phyloP scores from a whole-genome alignment of 2,113 vertebrate genomes.

The Dendropsophus ebraccatus region DNA sequence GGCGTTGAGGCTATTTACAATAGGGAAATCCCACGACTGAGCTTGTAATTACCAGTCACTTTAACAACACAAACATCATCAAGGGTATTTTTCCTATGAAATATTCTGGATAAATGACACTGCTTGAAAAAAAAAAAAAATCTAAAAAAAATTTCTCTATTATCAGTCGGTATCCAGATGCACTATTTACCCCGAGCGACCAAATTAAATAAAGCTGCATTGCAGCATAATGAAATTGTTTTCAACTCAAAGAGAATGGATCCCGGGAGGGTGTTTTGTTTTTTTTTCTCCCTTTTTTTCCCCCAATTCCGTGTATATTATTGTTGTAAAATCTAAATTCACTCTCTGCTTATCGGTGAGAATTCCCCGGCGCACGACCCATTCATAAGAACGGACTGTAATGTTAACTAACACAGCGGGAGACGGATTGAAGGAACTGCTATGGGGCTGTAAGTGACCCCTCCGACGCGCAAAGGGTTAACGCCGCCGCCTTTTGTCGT shows the following conservation, averaged over 20 bases:
- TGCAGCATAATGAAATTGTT: neutral
- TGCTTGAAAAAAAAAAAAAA: neutral
- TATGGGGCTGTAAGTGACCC: neutral
- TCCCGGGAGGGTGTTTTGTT: neutral
- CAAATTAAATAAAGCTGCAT: neutral
- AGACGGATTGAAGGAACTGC: neutral
- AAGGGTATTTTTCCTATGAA: slow-evolving; percentile 19
- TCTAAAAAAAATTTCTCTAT: neutral
- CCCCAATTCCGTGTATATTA: neutral
- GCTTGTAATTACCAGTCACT: slow-evolving; percentile 15
- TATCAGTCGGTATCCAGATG: slow-evolving; percentile 26
- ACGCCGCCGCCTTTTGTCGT: neutral
- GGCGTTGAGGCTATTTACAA: neutral
- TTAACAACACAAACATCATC: neutral
- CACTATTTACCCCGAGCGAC: neutral
- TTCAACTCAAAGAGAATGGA: neutral
- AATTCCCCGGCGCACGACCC: neutral
- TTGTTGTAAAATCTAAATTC: neutral
- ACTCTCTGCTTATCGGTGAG: neutral
- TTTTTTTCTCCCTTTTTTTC: neutral
- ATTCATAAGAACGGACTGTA: neutral
- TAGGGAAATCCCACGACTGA: neutral
- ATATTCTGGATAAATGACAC: neutral
- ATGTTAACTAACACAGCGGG: neutral
- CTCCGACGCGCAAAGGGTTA: neutral